Evolutionary conservation across 2,888 invertebrate species (phyloP), one percentile per base, ranked within the genome.

Genomic region (Tortricodes alternella): DNA sequence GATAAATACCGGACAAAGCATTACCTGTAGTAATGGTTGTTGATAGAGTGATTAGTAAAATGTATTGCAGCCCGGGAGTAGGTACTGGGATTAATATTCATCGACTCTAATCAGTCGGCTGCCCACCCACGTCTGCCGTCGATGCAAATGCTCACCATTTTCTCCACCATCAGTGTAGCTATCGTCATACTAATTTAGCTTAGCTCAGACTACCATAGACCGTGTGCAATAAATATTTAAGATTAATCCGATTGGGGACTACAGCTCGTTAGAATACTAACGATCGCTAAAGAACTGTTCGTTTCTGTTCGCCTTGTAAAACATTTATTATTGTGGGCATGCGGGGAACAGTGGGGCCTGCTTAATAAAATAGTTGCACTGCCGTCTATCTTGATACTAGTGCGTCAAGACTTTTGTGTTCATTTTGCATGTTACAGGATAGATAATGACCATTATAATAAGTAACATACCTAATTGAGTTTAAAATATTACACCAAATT

Each of bases 151-250:
- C 71, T 75, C 71, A 78, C 82, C 78, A 82, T 86, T 87, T 80
- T 81, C 83, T 77, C 82, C 81, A 84, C 83, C 88, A 89, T 88
- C 89, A 75, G 83, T 69, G 80, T 70, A 75, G 70, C 80, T 83
- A 89, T 88, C 84, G 74, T 86, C 83, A 90, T 89, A 89, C 90
- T 88, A 90, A 90, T 90, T 89, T 81, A 80, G 65, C 75, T 66
- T 71, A 79, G 68, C 80, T 78, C 76, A 75, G 76, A 76, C 78
- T 84, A 77, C 85, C 82, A 83, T 80, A 73, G 76, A 76, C 80
- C 80, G 78, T 89, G 85, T 80, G 86, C 85, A 90, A 89, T 90
- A 89, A 90, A 89, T 90, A 90, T 89, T 89, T 89, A 86, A 88
- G 85, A 88, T 88, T 86, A 86, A 89, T 89, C 89, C 82, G 90